Evolutionary conservation across 2,113 vertebrate genomes (phyloP), one percentile per base, ranked within the genome.

Genomic region (Ailuropoda melanoleuca): DNA sequence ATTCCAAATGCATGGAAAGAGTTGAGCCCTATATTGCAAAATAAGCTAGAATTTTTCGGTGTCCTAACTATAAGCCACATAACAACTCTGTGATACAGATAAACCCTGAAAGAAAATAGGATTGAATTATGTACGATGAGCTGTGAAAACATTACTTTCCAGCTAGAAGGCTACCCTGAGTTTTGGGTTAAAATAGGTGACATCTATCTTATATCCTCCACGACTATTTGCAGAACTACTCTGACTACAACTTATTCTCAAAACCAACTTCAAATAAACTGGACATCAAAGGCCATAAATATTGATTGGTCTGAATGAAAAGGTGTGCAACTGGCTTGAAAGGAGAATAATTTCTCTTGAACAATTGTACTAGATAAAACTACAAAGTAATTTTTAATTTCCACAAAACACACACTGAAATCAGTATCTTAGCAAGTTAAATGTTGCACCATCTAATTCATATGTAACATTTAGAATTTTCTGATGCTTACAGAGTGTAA

Each of bases 101-200:
- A 97, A 92, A 83, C 37, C 37, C 60, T 60, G 17, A 92, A 60
- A 95, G 31, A 75, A 93, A 96, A 86, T n/a, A 86, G 17, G 10
- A 87, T 19, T 80, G 80, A 96, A 39, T 94, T 34, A 75, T 43
- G 29, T n/a, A 46, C 48, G 31, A 91, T 80, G 60, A 86, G 48
- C 90, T 95, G 1, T 89, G 48, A 93, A 95, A 62, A 90, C 50
- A 80, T 64, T 66, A 60, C 66, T 96, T 92, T 93, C 72, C 55
- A 88, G 58, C 31, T 60, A 80, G 64, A 89, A 96, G 75, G 37
- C 39, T 87, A 70, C n/a, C 8, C 21, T 93, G 58, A 37, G 24
- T 88, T 95, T 95, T 74, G 13, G 66, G 19, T 88, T 77, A 94
- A 94, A 53, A 64, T 37, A 50, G 26, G 50, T 90, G 56, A 88